phyloP scores from a whole-genome alignment of 2,888 invertebrate genomes.

The Andrena chrysosceles region DNA sequence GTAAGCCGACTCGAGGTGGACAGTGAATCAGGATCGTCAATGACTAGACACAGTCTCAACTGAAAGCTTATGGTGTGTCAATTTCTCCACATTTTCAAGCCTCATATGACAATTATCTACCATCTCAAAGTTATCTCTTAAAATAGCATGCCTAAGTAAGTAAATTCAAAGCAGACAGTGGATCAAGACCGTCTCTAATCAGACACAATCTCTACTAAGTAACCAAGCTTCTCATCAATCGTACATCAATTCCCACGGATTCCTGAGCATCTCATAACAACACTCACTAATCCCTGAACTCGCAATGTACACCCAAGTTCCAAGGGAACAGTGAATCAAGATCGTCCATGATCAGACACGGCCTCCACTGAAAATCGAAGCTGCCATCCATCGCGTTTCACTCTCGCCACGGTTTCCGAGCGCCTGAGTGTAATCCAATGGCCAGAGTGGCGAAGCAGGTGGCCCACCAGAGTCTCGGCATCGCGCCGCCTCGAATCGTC shows the following conservation, averaged over 20 bases:
- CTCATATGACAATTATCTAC: too few relatives aligned
- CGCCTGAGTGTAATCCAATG: neutral
- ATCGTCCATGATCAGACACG: neutral
- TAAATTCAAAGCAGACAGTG: neutral
- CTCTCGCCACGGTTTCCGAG: neutral
- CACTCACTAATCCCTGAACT: too few relatives aligned
- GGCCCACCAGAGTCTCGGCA: neutral
- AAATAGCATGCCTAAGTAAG: too few relatives aligned
- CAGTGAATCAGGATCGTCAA: slow-evolving; percentile 12
- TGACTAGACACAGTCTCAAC: slow-evolving; percentile 19
- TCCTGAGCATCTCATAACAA: neutral
- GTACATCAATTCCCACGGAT: neutral
- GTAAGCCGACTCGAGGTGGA: neutral
- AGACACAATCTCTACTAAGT: neutral
- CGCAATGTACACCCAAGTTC: too few relatives aligned
- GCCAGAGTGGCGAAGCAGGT: slow-evolving; percentile 8
- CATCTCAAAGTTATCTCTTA: too few relatives aligned
- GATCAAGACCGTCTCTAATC: neutral
- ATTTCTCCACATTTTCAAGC: too few relatives aligned
- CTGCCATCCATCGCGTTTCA: neutral
- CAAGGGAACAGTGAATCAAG: too few relatives aligned
- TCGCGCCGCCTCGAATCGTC: slow-evolving; percentile 54
- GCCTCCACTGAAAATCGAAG: neutral
- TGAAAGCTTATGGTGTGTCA: neutral
- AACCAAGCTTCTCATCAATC: neutral